Evolutionary conservation across 2,113 vertebrate genomes (phyloP).

Genomic region (Dasypus novemcinctus): DNA sequence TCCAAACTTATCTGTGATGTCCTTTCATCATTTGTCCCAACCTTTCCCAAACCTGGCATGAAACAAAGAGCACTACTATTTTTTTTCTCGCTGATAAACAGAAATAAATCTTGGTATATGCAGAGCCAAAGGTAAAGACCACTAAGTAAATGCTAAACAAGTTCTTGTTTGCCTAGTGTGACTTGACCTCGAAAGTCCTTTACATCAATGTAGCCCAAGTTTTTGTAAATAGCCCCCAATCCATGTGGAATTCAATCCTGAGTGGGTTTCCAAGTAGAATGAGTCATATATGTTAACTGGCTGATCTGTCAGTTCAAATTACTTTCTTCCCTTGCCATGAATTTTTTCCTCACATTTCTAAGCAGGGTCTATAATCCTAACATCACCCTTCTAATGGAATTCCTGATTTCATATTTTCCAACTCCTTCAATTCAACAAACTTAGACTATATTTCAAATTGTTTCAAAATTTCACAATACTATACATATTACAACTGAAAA

Average conservation of each 20-base stretch:
- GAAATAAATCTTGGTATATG: rapidly evolving
- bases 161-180: background rate
- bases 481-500: background rate
- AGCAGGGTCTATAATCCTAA: background rate
- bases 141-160: rapidly evolving
- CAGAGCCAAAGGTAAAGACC: too few relatives aligned
- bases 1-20: rapidly evolving
- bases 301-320: background rate
- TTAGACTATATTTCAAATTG: background rate
- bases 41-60: background rate
- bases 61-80: rapidly evolving
- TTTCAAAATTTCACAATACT: background rate
- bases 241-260: background rate
- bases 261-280: background rate
- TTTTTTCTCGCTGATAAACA: too few relatives aligned
- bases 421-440: background rate
- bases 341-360: background rate
- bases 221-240: background rate
- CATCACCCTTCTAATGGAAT: rapidly evolving
- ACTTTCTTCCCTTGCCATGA: background rate
- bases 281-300: background rate
- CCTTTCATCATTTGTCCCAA: rapidly evolving
- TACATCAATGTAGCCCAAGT: rapidly evolving
- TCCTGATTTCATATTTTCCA: background rate
- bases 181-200: background rate